Evolutionary conservation across 2,113 vertebrate genomes (phyloP).

Genomic region (Tiliqua scincoides): DNA sequence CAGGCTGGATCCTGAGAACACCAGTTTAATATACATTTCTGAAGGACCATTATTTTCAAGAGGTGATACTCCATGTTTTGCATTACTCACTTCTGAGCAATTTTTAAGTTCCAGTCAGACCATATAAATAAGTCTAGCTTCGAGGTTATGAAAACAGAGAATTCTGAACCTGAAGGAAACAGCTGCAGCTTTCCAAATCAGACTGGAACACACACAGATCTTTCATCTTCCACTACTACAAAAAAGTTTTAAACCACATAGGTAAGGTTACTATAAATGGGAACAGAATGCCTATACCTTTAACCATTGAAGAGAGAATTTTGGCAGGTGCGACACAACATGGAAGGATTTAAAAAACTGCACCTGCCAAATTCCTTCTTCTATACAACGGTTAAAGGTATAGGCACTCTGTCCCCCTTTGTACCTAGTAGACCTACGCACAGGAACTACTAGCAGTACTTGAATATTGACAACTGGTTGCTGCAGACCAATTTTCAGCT

Average conservation of each 20-base stretch:
- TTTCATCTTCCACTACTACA: not conserved
- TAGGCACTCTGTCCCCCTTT: too few species aligned
- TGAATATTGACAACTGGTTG: not conserved
- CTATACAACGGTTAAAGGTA: too few species aligned
- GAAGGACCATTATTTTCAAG: not conserved
- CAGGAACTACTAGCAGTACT: not conserved
- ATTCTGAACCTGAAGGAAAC: not conserved
- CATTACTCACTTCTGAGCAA: not conserved
- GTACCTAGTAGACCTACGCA: too few species aligned
- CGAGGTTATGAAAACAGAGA: not conserved
- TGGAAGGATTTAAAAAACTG: too few species aligned
- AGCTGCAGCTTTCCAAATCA: not conserved
- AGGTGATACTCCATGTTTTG: not conserved
- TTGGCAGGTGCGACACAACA: too few species aligned
- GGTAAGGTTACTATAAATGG: too few species aligned
- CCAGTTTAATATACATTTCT: not conserved
- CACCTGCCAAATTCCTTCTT: too few species aligned
- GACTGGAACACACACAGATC: not conserved
- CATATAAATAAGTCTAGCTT: not conserved
- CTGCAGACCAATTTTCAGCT: not conserved
- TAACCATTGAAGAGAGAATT: too few species aligned
- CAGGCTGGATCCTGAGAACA: too few species aligned
- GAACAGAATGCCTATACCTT: too few species aligned
- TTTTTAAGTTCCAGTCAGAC: not conserved
- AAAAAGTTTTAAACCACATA: too few species aligned